phyloP scores from a whole-genome alignment of 2,113 vertebrate species.

The Passer domesticus region DNA sequence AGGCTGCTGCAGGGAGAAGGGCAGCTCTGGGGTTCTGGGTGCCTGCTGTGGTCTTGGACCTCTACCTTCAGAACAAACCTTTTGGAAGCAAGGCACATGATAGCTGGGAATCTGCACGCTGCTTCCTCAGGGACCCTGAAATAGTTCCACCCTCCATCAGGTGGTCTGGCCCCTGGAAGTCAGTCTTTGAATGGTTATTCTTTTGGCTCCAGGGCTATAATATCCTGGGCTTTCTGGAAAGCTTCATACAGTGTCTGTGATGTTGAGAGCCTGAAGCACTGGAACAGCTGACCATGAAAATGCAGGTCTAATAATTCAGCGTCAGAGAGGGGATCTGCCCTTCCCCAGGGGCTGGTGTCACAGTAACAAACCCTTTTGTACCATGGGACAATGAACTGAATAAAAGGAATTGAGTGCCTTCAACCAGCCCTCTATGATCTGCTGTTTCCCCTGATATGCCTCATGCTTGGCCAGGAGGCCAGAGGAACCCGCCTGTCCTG shows the following conservation, averaged over 20 bases:
- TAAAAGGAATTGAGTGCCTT: background rate
- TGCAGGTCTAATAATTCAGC: background rate
- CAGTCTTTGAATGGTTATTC: background rate
- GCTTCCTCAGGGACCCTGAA: background rate
- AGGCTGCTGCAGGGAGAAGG: background rate
- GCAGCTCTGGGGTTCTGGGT: background rate
- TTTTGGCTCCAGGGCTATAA: background rate
- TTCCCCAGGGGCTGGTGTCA: background rate
- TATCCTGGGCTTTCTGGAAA: background rate
- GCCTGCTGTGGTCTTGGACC: background rate
- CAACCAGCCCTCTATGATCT: rapidly evolving
- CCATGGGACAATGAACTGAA: background rate
- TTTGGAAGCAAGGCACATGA: background rate
- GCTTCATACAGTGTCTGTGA: background rate
- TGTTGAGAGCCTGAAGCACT: background rate
- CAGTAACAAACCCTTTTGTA: rapidly evolving
- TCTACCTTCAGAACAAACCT: background rate
- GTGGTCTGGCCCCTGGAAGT: background rate
- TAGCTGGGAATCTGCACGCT: background rate
- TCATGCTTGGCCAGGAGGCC: background rate
- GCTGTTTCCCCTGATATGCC: background rate
- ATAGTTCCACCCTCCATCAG: background rate
- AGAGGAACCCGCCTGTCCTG: background rate
- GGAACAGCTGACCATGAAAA: background rate
- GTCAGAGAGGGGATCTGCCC: background rate